Evolutionary conservation across 2,113 vertebrate genomes (phyloP).

Genomic region (Pogonocichla stellata): DNA sequence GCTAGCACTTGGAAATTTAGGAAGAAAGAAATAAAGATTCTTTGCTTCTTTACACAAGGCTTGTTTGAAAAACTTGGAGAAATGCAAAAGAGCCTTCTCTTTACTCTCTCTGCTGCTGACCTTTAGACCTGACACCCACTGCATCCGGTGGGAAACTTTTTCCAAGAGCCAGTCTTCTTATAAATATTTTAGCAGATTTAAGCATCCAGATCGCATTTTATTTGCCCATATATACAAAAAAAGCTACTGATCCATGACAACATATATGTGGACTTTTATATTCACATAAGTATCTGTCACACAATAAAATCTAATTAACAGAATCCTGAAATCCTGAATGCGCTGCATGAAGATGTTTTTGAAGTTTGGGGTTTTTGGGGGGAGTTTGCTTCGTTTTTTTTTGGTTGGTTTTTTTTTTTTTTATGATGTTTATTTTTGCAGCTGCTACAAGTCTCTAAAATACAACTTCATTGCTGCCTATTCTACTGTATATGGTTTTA

Average conservation of each 20-base stretch:
- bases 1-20: neutral
- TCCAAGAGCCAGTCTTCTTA: neutral
- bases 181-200: conserved; percentile 35
- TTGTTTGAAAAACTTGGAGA: neutral
- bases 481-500: neutral
- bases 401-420: neutral
- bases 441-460: neutral
- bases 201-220: neutral
- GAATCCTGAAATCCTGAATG: neutral
- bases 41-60: neutral
- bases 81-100: neutral
- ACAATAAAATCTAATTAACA: neutral
- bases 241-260: neutral
- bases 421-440: neutral
- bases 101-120: conserved; percentile 12
- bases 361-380: neutral
- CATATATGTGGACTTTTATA: neutral
- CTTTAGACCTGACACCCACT: conserved; percentile 54
- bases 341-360: neutral
- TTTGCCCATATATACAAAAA: neutral
- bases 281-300: neutral
- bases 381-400: neutral
- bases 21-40: neutral
- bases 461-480: neutral
- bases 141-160: conserved; percentile 50